Conservation (phyloP, 2,888 invertebrate species). For the Chloroclysta siterata region DNA sequence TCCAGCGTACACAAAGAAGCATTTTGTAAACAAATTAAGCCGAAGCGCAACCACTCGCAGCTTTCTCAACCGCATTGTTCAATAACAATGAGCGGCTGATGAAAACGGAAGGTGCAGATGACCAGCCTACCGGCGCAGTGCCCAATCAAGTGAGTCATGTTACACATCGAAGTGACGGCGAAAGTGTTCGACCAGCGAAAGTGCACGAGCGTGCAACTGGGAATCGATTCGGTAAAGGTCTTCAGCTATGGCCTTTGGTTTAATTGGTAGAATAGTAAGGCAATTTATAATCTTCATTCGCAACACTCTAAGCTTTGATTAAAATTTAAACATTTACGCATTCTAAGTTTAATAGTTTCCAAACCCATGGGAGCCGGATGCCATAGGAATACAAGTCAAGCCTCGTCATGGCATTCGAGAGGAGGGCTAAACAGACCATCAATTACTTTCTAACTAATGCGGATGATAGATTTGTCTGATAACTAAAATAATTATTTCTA, state of each 20-base stretch:
- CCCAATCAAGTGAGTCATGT: constrained; percentile 64
- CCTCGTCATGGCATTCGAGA: neutral
- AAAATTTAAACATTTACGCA: neutral
- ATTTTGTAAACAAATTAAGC: constrained; percentile 22
- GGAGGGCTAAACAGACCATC: neutral
- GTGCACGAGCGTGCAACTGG: constrained; percentile 51
- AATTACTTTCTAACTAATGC: neutral
- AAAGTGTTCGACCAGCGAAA: constrained; percentile 74
- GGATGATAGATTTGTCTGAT: neutral
- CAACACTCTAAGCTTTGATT: constrained; percentile 5
- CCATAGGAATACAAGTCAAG: neutral
- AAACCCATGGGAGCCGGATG: neutral
- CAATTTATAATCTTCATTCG: constrained; percentile 25
- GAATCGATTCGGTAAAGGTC: constrained; percentile 56
- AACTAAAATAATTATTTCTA: neutral
- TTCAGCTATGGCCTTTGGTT: constrained; percentile 47
- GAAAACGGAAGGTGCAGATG: constrained; percentile 39
- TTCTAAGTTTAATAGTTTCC: neutral
- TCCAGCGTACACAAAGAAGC: constrained; percentile 11
- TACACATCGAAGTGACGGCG: constrained; percentile 66
- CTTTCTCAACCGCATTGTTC: constrained; percentile 37
- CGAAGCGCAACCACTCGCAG: constrained; percentile 26
- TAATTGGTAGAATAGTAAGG: constrained; percentile 30
- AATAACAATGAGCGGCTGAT: constrained; percentile 38
- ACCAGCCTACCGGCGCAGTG: constrained; percentile 41